Conservation (phyloP, 2,797 vertebrate species). For the Myotis vivesi region DNA sequence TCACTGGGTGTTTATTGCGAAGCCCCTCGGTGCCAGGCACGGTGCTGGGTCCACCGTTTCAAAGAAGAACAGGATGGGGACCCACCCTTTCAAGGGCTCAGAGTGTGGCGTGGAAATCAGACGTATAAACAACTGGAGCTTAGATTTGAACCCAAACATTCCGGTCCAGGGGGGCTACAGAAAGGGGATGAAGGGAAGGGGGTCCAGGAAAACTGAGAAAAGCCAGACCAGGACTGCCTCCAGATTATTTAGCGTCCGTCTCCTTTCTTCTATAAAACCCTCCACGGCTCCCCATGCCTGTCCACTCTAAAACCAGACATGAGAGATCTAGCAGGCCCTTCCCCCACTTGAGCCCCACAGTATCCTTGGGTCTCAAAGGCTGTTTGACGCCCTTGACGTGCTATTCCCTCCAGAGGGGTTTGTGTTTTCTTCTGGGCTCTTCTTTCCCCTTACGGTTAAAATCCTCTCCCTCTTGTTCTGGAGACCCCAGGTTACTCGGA, state of each 20-base stretch:
- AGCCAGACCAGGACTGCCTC: neutral
- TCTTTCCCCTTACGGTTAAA: conserved; percentile 47
- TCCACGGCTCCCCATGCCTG: neutral
- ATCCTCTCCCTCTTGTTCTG: neutral
- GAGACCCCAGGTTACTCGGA: conserved; percentile 49
- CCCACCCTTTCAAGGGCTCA: neutral
- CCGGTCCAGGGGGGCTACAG: neutral
- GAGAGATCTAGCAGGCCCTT: neutral
- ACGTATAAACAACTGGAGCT: neutral
- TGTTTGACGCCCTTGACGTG: neutral
- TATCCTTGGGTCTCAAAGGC: neutral
- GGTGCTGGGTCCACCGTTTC: neutral
- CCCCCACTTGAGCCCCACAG: neutral
- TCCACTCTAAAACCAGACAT: neutral
- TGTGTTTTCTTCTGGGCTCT: conserved; percentile 52
- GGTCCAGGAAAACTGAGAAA: neutral
- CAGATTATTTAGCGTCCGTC: neutral
- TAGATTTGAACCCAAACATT: neutral
- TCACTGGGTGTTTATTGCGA: neutral
- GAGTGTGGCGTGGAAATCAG: neutral
- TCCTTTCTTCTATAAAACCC: neutral
- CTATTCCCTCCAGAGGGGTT: conserved; percentile 1
- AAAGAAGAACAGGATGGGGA: neutral
- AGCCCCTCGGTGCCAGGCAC: neutral
- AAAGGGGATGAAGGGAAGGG: neutral